Conservation (phyloP, 2,888 invertebrate genomes). For the Epistrophe eligans region DNA sequence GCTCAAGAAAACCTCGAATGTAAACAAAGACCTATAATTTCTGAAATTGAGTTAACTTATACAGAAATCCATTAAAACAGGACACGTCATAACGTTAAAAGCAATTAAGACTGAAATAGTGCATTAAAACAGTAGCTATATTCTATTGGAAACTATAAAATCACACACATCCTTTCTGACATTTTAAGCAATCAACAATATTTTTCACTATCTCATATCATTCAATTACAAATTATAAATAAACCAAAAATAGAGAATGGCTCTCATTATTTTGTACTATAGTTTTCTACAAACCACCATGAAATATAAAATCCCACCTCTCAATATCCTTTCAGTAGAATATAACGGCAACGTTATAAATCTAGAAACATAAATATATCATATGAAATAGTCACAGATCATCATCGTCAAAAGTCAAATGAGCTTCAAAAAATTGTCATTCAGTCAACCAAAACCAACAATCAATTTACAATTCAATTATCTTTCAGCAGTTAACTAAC, state of each 20-base stretch:
- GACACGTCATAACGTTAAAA: too few species aligned
- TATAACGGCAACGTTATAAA: neutral
- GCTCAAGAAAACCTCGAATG: too few species aligned
- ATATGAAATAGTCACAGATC: neutral
- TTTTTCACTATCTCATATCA: too few species aligned
- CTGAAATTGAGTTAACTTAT: too few species aligned
- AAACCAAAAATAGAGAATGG: neutral
- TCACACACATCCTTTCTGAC: neutral
- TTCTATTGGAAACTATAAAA: neutral
- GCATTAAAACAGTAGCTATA: too few species aligned
- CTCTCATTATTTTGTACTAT: neutral
- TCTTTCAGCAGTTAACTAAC: slow-evolving; percentile 30
- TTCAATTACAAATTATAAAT: slow-evolving; percentile 3
- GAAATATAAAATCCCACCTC: neutral
- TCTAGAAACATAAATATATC: too few species aligned
- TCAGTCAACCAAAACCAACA: slow-evolving; percentile 38
- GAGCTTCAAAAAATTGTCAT: slow-evolving; percentile 24
- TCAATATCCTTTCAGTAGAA: neutral
- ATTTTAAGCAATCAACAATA: too few species aligned
- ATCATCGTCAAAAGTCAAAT: slow-evolving; percentile 21
- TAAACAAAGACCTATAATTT: too few species aligned
- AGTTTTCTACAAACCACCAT: neutral
- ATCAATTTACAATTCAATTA: slow-evolving; percentile 68
- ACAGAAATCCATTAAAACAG: too few species aligned
- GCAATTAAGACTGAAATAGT: too few species aligned